Conservation (phyloP, 2,888 invertebrate genomes). For the Belgica antarctica region DNA sequence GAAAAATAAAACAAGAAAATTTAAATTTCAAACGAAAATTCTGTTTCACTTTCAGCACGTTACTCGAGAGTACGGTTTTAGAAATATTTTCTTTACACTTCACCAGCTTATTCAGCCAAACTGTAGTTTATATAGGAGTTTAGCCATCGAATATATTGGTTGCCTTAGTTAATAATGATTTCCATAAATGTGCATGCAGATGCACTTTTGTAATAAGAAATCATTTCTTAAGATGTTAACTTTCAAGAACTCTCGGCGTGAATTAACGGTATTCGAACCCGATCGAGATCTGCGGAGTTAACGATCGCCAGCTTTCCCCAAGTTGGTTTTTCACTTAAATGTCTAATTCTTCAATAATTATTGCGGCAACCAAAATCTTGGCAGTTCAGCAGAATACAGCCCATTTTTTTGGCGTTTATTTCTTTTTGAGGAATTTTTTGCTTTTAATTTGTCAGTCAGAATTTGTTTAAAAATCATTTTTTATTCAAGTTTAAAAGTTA, state of each 20-base stretch:
- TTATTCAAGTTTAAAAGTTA: no score
- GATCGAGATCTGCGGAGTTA: neutral
- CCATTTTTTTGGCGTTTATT: constrained; percentile 3
- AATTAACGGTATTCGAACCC: neutral
- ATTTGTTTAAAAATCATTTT: no score
- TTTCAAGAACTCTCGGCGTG: neutral
- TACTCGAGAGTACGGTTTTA: no score
- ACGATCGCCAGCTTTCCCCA: neutral
- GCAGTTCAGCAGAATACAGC: constrained; percentile 29
- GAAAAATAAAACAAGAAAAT: constrained; percentile 21
- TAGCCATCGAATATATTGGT: neutral
- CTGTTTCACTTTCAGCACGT: neutral
- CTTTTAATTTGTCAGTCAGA: no score
- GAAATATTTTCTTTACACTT: neutral
- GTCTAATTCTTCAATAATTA: constrained; percentile 18
- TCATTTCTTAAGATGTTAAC: constrained; percentile 3
- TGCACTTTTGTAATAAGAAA: constrained; percentile 7
- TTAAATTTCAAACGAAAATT: neutral
- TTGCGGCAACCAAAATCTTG: constrained; percentile 17
- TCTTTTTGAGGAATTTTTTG: neutral
- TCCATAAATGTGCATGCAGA: neutral
- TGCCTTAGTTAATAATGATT: constrained; percentile 1
- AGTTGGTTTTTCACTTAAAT: constrained; percentile 24
- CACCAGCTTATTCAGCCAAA: neutral
- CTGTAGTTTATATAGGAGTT: neutral